phyloP scores from a whole-genome alignment of 2,797 vertebrate species.

The Diglossa cyanea region DNA sequence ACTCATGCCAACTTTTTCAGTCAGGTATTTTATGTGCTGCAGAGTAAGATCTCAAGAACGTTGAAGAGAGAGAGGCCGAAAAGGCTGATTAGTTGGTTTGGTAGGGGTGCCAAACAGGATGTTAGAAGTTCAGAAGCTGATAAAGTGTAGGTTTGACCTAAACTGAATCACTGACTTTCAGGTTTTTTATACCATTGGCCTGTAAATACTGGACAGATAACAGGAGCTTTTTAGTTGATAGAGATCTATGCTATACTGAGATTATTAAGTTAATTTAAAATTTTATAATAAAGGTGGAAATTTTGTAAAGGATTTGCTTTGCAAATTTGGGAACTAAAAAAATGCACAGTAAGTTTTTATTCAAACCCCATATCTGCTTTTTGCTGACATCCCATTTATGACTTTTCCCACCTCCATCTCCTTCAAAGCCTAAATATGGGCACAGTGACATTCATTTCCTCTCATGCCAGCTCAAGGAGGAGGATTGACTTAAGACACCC shows the following conservation, averaged over 20 bases:
- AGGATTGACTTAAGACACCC: neutral
- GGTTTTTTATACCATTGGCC: neutral
- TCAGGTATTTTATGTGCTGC: neutral
- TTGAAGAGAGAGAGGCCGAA: neutral
- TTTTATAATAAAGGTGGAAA: slow-evolving; percentile 1
- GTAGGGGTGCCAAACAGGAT: neutral
- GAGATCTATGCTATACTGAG: neutral
- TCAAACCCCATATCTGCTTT: slow-evolving; percentile 7
- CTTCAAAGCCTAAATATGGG: neutral
- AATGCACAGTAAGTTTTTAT: neutral
- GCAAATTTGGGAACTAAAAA: slow-evolving; percentile 39
- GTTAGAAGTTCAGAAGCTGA: neutral
- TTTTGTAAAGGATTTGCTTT: slow-evolving; percentile 16
- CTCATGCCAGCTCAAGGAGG: neutral
- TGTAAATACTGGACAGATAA: neutral
- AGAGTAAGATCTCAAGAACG: neutral
- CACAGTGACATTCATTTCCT: slow-evolving; percentile 9
- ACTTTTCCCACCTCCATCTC: neutral
- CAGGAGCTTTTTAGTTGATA: neutral
- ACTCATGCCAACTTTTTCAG: neutral
- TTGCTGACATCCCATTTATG: neutral
- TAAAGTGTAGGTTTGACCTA: neutral
- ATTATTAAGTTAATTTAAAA: neutral
- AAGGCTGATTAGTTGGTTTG: neutral
- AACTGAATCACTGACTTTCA: neutral